Evolutionary conservation across 2,113 vertebrate species (phyloP), one percentile per base, ranked within the genome.

Genomic region (Chunga burmeisteri): DNA sequence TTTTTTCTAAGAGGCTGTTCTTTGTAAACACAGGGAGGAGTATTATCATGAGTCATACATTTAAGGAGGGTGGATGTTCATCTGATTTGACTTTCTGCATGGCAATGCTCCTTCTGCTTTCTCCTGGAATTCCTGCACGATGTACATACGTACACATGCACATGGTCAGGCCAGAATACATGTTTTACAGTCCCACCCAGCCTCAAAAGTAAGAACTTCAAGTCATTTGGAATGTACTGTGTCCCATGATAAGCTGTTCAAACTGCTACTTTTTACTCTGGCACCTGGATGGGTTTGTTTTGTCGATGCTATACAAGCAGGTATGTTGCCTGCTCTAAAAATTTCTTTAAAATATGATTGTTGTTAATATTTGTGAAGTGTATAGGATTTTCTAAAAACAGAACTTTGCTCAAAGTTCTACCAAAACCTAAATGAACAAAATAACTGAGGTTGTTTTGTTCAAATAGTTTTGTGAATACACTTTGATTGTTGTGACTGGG

Each of bases 101-200:
- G 46, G 16, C 73, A 47, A 6, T 17, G 30, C 16, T 87, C 40
- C 40, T 91, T 86, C 58, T 84, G 1, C 23, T 56, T 67, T 61
- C 16, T n/a, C 40, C 30, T 1, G 3, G 30, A 71, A 72, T 77
- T 67, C 61, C 68, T 61, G 27, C 5, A 16, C 55, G 34, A 38
- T 21, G 18, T 36, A 27, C 2, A 0, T 36, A 13, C 26, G 16
- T 27, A 22, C 34, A 21, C 38, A 55, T 0, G 1, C 52, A 50
- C 0, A 0, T 32, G 25, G 16, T 58, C 55, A 59, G 71, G 70
- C 13, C 19, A 58, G 46, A 77, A 44, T 53, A 30, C 6, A 1
- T 62, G 13, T 42, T 81, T 86, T 46, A 66, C 25, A 38, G 29
- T 70, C 62, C 38, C 27, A 75, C 26, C 13, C 18, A 55, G 32